Conservation (phyloP, 2,113 vertebrate genomes). For the Corvus moneduloides region DNA sequence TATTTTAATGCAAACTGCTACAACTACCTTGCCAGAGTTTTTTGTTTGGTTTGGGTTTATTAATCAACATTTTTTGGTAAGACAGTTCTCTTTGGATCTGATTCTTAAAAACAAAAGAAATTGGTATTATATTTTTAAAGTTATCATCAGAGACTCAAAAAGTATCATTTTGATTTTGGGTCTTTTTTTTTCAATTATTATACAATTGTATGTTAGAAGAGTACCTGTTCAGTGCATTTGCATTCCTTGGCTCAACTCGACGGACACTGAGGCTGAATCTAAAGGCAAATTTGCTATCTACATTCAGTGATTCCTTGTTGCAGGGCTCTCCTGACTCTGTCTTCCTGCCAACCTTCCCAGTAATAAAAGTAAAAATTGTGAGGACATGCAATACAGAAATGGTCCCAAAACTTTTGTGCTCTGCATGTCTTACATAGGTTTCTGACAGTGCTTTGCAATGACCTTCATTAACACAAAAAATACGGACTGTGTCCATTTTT, state of each 20-base stretch:
- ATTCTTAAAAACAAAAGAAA: background rate
- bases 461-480: background rate
- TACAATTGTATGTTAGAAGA: background rate
- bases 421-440: background rate
- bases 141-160: background rate
- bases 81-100: background rate
- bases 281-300: background rate
- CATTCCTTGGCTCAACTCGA: background rate
- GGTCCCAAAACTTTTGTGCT: background rate
- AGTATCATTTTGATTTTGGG: rapidly evolving
- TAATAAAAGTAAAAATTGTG: background rate
- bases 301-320: background rate
- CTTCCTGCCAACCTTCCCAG: background rate
- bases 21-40: background rate
- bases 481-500: background rate
- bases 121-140: background rate
- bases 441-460: background rate
- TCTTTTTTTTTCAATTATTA: background rate
- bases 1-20: background rate
- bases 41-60: background rate
- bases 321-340: background rate
- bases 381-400: background rate
- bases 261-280: background rate
- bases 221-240: background rate
- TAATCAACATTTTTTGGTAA: background rate